Evolutionary conservation across 2,113 vertebrate genomes (phyloP).

Genomic region (Amblyopsis rosae): DNA sequence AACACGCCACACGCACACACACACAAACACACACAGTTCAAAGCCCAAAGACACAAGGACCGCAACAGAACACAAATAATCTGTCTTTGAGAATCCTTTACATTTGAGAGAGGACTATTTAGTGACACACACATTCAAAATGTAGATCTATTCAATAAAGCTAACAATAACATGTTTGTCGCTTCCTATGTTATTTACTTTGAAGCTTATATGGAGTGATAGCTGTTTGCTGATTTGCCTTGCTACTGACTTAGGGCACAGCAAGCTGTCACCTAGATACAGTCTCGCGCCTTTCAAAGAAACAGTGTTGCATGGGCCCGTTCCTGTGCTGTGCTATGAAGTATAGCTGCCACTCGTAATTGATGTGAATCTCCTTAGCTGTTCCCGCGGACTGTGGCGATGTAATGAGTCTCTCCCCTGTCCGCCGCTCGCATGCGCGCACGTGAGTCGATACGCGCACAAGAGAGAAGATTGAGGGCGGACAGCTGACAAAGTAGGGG

Average conservation of each 20-base stretch:
- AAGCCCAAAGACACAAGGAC: slow-evolving; percentile 35
- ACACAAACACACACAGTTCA: slow-evolving; percentile 34
- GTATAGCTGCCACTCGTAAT: slow-evolving; percentile 26
- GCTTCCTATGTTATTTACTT: neutral
- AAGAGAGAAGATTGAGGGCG: slow-evolving; percentile 20
- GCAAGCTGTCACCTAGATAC: slow-evolving; percentile 1
- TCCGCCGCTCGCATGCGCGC: neutral
- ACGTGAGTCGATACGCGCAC: neutral
- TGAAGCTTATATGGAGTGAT: neutral
- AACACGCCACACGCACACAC: neutral
- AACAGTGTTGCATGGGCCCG: slow-evolving; percentile 8
- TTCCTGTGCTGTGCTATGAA: slow-evolving; percentile 3
- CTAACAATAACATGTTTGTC: neutral
- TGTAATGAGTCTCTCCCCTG: slow-evolving; percentile 2
- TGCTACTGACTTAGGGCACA: neutral
- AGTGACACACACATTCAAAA: neutral
- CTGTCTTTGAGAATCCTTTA: neutral
- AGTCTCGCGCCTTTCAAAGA: neutral
- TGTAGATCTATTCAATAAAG: neutral
- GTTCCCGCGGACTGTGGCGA: slow-evolving; percentile 15
- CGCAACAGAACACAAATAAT: slow-evolving; percentile 20
- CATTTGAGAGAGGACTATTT: neutral
- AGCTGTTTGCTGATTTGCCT: neutral
- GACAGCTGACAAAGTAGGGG: neutral
- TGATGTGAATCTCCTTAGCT: slow-evolving; percentile 24